phyloP scores from a whole-genome alignment of 2,888 invertebrate genomes.

The Eupithecia subumbrata region DNA sequence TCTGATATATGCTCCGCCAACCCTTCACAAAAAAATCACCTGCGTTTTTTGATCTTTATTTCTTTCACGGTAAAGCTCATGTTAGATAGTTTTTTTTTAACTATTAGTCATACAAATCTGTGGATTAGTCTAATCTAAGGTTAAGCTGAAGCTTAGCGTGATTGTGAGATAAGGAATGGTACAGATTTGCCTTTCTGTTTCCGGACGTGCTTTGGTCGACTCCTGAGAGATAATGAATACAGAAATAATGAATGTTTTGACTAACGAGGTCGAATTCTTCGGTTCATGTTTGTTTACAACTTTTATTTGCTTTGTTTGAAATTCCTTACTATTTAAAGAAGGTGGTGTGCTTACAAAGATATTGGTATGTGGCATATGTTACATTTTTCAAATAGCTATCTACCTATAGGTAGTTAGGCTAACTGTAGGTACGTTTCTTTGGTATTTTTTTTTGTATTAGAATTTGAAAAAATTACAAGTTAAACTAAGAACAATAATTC shows the following conservation, averaged over 20 bases:
- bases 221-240: constrained; percentile 51
- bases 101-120: constrained; percentile 73
- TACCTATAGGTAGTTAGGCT: not conserved
- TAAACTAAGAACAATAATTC: not conserved
- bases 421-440: not conserved
- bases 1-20: constrained; percentile 62
- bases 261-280: constrained; percentile 43
- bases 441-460: not conserved
- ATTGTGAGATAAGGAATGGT: constrained; percentile 51
- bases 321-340: constrained; percentile 29
- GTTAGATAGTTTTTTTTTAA: constrained; percentile 35
- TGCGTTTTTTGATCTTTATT: constrained; percentile 20
- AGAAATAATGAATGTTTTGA: constrained; percentile 45
- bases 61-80: constrained; percentile 19
- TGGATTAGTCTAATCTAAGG: constrained; percentile 51
- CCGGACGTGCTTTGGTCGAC: constrained; percentile 60
- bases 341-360: constrained; percentile 1
- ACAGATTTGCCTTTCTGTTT: constrained; percentile 54
- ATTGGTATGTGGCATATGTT: constrained; percentile 19
- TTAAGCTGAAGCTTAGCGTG: constrained; percentile 52
- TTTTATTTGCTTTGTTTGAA: constrained; percentile 33
- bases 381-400: not conserved
- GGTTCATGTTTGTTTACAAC: constrained; percentile 41
- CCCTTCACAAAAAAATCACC: constrained; percentile 27
- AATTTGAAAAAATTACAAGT: not conserved